Conservation (phyloP, 1,140 invertebrate genomes). For the Tenebrio molitor region DNA sequence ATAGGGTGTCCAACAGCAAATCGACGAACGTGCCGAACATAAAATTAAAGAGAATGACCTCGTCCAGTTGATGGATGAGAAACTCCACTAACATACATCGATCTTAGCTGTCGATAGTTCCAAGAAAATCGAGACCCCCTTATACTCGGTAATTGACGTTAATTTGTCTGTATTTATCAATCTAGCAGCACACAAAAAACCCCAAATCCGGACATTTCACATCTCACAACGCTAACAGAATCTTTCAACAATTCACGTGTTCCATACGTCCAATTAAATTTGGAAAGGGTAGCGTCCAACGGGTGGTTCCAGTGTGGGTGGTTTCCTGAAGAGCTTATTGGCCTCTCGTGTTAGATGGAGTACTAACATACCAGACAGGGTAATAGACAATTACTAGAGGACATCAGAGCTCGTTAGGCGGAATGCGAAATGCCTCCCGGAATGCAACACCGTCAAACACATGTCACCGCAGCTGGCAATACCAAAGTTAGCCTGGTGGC, state of each 20-base stretch:
- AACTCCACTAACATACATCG: constrained; percentile 52
- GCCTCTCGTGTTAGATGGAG: not conserved
- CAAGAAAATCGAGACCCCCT: constrained; percentile 50
- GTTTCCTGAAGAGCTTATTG: constrained; percentile 4
- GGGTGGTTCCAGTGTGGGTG: constrained; percentile 25
- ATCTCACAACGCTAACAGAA: too few species aligned
- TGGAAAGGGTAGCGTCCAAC: not conserved
- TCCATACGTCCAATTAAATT: too few species aligned
- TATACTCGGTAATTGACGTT: constrained; percentile 51
- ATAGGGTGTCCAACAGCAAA: constrained; percentile 45
- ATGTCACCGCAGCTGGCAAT: constrained; percentile 46
- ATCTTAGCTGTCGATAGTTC: constrained; percentile 52
- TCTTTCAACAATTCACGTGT: too few species aligned
- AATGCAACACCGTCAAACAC: constrained; percentile 51
- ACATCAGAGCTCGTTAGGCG: constrained; percentile 53
- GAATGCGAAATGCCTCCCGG: constrained; percentile 51
- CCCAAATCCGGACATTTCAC: constrained; percentile 9
- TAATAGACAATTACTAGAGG: constrained; percentile 52
- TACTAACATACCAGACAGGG: constrained; percentile 30
- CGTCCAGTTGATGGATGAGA: constrained; percentile 49
- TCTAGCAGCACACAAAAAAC: constrained; percentile 26
- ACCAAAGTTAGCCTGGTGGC: constrained; percentile 3
- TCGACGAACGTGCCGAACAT: constrained; percentile 38
- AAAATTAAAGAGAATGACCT: constrained; percentile 42
- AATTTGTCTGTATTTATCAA: constrained; percentile 54